These are phyloP conservation scores for Druon quercuslanigerum DNA, from an alignment of 1,140 invertebrate genomes.

Conservation along the genomic window DNA sequence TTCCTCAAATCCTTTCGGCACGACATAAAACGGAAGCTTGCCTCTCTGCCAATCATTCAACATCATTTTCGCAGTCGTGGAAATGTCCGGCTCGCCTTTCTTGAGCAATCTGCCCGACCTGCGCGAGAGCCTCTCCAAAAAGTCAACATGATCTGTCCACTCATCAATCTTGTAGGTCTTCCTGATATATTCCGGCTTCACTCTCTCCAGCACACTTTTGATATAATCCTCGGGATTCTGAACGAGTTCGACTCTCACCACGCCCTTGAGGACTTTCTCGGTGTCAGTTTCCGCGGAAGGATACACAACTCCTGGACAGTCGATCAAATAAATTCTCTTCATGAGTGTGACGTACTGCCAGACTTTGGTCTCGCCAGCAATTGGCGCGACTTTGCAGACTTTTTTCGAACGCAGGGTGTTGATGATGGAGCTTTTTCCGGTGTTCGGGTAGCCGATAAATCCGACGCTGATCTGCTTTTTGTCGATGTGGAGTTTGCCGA, in stretches of 20 bases:
- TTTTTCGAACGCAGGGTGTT: constrained; percentile 97
- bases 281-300: constrained; percentile 93
- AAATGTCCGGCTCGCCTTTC: constrained; percentile 96
- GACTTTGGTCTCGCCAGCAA: constrained; percentile 99
- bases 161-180: constrained; percentile 93
- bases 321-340: constrained; percentile 97
- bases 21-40: constrained; percentile 95
- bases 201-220: constrained; percentile 88
- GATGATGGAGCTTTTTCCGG: constrained; percentile 98
- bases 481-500: constrained; percentile 95
- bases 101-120: constrained; percentile 94
- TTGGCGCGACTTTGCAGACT: constrained; percentile 98
- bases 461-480: constrained; percentile 99
- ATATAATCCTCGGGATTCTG: constrained; percentile 97
- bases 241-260: constrained; percentile 96
- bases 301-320: constrained; percentile 99
- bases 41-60: constrained; percentile 99
- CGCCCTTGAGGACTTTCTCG: constrained; percentile 97
- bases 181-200: constrained; percentile 91
- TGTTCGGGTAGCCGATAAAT: constrained; percentile 99
- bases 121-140: constrained; percentile 93
- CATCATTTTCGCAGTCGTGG: constrained; percentile 93
- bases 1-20: constrained; percentile 86
- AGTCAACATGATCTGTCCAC: constrained; percentile 90
- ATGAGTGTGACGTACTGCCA: constrained; percentile 99